phyloP scores from a whole-genome alignment of 2,113 vertebrate species.

The Lagopus muta region DNA sequence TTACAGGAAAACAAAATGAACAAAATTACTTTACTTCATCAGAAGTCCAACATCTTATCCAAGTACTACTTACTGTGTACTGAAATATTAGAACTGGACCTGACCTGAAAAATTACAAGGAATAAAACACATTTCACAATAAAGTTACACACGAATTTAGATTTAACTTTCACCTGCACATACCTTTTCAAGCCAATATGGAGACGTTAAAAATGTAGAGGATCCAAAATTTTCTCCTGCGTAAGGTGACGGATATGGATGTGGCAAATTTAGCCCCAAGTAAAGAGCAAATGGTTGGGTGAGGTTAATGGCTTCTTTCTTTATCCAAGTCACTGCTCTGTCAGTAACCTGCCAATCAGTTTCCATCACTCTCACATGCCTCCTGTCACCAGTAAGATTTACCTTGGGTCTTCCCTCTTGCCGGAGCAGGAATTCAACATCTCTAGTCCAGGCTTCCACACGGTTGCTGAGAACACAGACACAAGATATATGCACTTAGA shows the following conservation, averaged over 20 bases:
- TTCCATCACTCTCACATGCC: constrained; percentile 84
- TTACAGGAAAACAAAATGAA: background rate
- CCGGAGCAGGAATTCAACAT: constrained; percentile 88
- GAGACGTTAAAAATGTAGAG: constrained; percentile 94
- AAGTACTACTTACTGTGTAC: background rate
- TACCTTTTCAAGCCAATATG: constrained; percentile 93
- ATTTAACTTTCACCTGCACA: background rate
- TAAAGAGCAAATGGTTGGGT: constrained; percentile 90
- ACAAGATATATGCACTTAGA: background rate
- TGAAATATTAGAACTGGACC: background rate
- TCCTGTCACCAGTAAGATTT: constrained; percentile 82
- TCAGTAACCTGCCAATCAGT: constrained; percentile 88
- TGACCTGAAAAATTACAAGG: background rate
- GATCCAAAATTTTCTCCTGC: constrained; percentile 89
- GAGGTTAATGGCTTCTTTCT: constrained; percentile 74
- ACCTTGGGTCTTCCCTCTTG: constrained; percentile 91
- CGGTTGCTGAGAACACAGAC: constrained; percentile 85
- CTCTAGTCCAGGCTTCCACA: constrained; percentile 96
- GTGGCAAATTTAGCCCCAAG: constrained; percentile 94
- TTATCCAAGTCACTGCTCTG: constrained; percentile 86
- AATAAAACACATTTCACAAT: background rate
- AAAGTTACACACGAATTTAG: background rate
- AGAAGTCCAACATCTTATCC: background rate
- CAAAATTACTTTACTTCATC: background rate
- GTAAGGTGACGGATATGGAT: constrained; percentile 90